Base-by-base conservation (phyloP, 1,140 invertebrate species). In the Araneus ventricosus region DNA sequence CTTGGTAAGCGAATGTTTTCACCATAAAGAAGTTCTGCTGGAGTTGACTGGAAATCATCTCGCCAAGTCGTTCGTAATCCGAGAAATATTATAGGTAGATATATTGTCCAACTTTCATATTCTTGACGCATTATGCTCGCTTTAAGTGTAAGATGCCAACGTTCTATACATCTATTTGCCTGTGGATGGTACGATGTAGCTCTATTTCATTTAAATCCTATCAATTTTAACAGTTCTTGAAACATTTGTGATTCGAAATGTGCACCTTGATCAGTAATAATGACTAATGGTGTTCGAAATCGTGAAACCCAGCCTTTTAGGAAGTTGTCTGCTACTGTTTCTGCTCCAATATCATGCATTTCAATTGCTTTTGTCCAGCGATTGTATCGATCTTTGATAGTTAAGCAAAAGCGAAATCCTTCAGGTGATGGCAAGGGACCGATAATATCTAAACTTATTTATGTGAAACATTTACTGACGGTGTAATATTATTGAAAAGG, bases 131-230 rank as follows among this genome's bases (percentile, higher is more conserved):
- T 89, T 20, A 88, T 88, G 37, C 14, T 30, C 2, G 95, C 61
- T 87, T 94, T 94, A 6, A 95, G 52, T 52, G 94, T 94, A 24
- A 93, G 39, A 87, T 95, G 27, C 14, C 70, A 79, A 22, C 27
- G 7, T 30, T 79, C 70, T 17, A 34, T 79, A 27, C 94, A 86
- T 22, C 95, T 95, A 82, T 95, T 95, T 1, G 92, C 88, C 37
- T 93, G 93, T n/a, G 95, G 95, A 75, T 95, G 94, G 70, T 95
- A 94, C 10, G 94, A 45, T 4, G 93, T 39, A 20, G 94, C 94
- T 63, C 91, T 82, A 1, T 93, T 91, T 57, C 94, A 94, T 57
- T 94, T 70, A 24, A 94, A 94, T 1, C 94, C 91, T 34, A 94
- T 37, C 20, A 92, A n/a, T 61, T 61, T 92, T 4, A 27, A 61